phyloP scores from a whole-genome alignment of 2,797 vertebrate genomes.

The Catostomus latipinnis region DNA sequence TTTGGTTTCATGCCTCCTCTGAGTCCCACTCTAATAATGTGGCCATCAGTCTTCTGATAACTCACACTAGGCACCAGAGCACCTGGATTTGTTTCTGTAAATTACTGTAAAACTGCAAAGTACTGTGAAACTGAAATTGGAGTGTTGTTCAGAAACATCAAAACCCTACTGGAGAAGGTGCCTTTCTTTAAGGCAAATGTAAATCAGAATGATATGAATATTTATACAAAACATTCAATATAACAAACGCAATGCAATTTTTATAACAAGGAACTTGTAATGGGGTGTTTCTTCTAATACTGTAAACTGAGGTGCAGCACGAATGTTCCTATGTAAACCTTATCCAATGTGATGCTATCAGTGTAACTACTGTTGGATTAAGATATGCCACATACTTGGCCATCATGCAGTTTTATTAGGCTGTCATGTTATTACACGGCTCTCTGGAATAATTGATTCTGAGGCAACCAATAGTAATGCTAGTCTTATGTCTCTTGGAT shows the following conservation, averaged over 20 bases:
- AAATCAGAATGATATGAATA: not conserved
- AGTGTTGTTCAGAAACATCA: not conserved
- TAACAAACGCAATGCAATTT: too few relatives aligned
- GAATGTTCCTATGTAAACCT: too few relatives aligned
- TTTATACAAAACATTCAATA: too few relatives aligned
- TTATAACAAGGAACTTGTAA: not conserved
- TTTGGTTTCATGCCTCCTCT: constrained; percentile 14
- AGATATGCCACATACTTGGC: too few relatives aligned
- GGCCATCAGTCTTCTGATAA: constrained; percentile 20
- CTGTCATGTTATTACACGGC: too few relatives aligned
- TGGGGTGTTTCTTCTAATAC: not conserved
- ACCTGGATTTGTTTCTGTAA: not conserved
- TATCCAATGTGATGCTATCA: too few relatives aligned
- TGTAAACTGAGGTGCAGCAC: too few relatives aligned
- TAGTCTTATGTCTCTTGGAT: too few relatives aligned
- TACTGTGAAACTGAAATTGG: not conserved
- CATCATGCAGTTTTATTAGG: too few relatives aligned
- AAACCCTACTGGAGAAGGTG: not conserved
- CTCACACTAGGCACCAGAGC: constrained; percentile 5
- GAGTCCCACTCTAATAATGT: constrained; percentile 12
- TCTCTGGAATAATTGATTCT: too few relatives aligned
- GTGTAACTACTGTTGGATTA: too few relatives aligned
- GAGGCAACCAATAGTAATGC: too few relatives aligned
- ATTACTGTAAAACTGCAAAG: not conserved
- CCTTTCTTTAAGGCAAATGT: not conserved